These are phyloP conservation scores for Zosterops japonicus DNA, from an alignment of 2,113 vertebrate genomes.

Conservation along the genomic window DNA sequence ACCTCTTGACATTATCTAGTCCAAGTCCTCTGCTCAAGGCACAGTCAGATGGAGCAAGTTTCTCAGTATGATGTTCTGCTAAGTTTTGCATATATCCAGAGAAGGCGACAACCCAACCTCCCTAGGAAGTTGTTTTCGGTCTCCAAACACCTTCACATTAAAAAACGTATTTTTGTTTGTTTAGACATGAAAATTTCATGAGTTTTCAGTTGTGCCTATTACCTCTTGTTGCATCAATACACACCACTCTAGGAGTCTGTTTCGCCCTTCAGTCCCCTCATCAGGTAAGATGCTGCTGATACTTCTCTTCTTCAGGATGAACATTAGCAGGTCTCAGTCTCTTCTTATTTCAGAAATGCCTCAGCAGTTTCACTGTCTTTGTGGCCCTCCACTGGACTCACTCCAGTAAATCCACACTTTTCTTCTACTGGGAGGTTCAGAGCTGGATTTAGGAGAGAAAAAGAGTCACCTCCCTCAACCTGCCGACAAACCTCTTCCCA, in stretches of 20 bases:
- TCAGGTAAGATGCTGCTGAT: not conserved
- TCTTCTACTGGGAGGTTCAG: not conserved
- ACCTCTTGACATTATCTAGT: not conserved
- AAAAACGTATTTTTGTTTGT: not conserved
- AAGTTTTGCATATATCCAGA: not conserved
- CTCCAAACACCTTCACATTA: not conserved
- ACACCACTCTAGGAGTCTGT: not conserved
- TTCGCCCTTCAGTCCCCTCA: not conserved
- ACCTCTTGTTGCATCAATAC: not conserved
- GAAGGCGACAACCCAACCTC: not conserved
- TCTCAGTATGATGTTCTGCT: rapidly evolving
- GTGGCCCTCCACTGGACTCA: not conserved
- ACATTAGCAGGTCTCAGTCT: not conserved
- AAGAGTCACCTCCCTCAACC: not conserved
- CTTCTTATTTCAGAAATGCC: not conserved
- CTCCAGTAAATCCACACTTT: not conserved
- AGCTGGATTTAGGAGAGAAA: not conserved
- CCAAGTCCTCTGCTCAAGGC: not conserved
- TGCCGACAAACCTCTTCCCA: not conserved
- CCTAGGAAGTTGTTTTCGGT: not conserved
- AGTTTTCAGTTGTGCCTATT: not conserved
- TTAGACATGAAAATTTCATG: not conserved
- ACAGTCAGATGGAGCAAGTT: not conserved
- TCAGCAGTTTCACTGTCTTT: not conserved
- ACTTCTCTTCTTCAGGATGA: not conserved